A percentile compares a stretch with the other conserved stretches of the same genome.
phyloP scores from a whole-genome alignment of 2,797 vertebrate species.

The Sebastes matsubarae region DNA sequence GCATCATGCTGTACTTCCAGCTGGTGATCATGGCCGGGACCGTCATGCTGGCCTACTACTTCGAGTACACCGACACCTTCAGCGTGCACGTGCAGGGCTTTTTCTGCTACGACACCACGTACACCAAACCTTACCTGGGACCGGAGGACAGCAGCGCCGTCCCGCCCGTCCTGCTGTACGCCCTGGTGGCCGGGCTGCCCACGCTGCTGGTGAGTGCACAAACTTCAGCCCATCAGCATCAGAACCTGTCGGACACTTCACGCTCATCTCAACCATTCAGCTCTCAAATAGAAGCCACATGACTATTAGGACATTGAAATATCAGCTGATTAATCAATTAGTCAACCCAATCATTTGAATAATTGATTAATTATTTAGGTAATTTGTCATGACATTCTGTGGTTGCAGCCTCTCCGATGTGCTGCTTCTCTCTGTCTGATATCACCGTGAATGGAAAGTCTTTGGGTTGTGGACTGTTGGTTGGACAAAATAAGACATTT shows the following conservation, averaged over 20 bases:
- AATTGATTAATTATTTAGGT: neutral
- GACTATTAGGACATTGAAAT: neutral
- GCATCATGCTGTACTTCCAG: constrained; percentile 90
- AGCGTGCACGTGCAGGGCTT: constrained; percentile 96
- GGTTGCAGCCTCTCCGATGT: neutral
- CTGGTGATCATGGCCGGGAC: constrained; percentile 99
- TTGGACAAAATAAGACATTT: neutral
- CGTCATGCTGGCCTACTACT: constrained; percentile 98
- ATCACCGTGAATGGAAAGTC: neutral
- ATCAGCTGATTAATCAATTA: neutral
- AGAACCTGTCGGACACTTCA: neutral
- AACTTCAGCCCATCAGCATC: neutral
- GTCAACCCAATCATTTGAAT: neutral
- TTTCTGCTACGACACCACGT: constrained; percentile 96
- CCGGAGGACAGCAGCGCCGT: constrained; percentile 94
- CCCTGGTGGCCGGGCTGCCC: constrained; percentile 91
- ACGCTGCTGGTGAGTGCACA: constrained; percentile 90
- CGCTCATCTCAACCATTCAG: neutral
- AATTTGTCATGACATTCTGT: neutral
- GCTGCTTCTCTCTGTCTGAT: neutral
- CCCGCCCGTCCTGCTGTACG: constrained; percentile 92
- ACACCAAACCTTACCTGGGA: constrained; percentile 95
- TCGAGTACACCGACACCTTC: constrained; percentile 98
- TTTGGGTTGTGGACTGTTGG: neutral
- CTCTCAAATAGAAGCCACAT: neutral